phyloP scores from a whole-genome alignment of 92 coral and sea anemone species.

The Parazoanthus atlanticus region DNA sequence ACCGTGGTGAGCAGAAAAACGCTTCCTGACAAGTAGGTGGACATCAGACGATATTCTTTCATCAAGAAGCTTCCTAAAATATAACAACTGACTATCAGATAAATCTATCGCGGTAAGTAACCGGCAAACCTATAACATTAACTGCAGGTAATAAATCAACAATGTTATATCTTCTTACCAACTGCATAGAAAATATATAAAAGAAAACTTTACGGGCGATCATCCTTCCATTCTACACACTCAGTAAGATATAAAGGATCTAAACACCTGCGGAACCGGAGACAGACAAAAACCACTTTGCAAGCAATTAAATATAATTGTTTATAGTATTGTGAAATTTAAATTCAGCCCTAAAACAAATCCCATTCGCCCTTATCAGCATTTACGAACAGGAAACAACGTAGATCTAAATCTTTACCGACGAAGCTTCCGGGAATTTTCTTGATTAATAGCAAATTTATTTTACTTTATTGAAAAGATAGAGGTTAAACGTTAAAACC shows the following conservation, averaged over 20 bases:
- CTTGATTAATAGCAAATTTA: not conserved
- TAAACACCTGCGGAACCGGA: not conserved
- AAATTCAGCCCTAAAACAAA: not conserved
- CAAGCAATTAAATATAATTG: not conserved
- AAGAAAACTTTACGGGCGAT: not conserved
- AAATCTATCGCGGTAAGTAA: not conserved
- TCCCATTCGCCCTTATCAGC: not conserved
- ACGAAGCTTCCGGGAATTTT: not conserved
- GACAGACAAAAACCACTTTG: not conserved
- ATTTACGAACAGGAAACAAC: no score
- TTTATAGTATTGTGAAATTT: not conserved
- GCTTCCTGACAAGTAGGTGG: not conserved
- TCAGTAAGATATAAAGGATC: not conserved
- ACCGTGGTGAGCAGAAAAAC: not conserved
- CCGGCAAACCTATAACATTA: not conserved
- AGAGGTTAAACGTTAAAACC: not conserved
- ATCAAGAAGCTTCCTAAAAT: not conserved
- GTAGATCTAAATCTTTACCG: no score
- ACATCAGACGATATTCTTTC: not conserved
- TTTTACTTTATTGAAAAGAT: not conserved
- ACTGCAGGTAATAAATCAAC: not conserved
- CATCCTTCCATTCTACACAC: not conserved
- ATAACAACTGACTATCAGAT: not conserved
- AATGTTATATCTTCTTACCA: not conserved
- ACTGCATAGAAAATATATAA: not conserved